These are phyloP conservation scores for Montipora capitata DNA, from an alignment of 92 coral and sea anemone species.

Conservation along the genomic window DNA sequence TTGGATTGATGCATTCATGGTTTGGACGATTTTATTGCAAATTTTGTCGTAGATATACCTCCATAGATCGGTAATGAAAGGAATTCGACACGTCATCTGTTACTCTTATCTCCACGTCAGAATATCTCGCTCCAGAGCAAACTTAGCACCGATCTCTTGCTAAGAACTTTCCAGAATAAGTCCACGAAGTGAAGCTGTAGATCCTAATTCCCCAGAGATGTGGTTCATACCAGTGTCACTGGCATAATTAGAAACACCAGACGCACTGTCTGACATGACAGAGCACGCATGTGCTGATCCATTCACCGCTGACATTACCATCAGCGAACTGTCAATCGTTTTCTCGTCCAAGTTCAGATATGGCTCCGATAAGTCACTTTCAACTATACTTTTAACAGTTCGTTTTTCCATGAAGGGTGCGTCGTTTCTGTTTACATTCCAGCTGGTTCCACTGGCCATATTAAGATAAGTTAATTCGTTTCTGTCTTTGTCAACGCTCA, in stretches of 20 bases:
- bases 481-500: not conserved
- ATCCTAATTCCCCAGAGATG: constrained; percentile 20
- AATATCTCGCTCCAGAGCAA: not conserved
- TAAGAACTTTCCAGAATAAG: constrained; percentile 32
- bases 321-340: constrained; percentile 11
- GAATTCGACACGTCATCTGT: too few relatives aligned
- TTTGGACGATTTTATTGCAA: too few relatives aligned
- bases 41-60: too few relatives aligned
- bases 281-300: not conserved
- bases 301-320: constrained; percentile 3
- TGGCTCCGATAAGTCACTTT: not conserved
- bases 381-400: not conserved
- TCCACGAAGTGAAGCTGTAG: constrained; percentile 18
- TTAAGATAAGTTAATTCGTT: not conserved
- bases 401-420: not conserved
- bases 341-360: not conserved
- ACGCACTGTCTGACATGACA: not conserved
- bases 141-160: not conserved
- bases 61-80: too few relatives aligned
- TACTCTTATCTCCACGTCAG: too few relatives aligned
- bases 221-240: constrained; percentile 31
- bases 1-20: too few relatives aligned
- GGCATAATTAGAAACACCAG: constrained; percentile 4
- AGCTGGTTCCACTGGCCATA: constrained; percentile 2
- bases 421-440: constrained; percentile 12